These are phyloP conservation scores for Archocentrus centrarchus DNA, from an alignment of 2,113 vertebrate species.

Conservation along the genomic window DNA sequence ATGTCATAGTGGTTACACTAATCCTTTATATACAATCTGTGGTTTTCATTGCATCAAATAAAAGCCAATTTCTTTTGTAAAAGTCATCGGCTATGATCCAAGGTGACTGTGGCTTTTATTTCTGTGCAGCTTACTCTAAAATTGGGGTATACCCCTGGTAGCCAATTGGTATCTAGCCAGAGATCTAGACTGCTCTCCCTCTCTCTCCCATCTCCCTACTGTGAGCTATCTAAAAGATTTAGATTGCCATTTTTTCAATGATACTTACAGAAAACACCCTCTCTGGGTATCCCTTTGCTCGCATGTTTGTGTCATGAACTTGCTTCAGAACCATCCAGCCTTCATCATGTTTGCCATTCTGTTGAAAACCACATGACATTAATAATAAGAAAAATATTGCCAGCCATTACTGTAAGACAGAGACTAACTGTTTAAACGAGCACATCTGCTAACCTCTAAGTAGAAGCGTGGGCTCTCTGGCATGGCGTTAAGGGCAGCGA, in stretches of 20 bases:
- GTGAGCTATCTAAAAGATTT: neutral
- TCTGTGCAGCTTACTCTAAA: neutral
- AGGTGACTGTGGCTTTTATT: neutral
- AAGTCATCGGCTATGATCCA: neutral
- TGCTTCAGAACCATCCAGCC: conserved; percentile 99
- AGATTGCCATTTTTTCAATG: neutral
- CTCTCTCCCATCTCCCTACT: neutral
- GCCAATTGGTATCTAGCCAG: neutral
- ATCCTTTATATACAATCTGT: neutral
- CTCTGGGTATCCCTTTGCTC: conserved; percentile 94
- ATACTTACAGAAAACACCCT: conserved; percentile 93
- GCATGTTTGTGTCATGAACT: conserved; percentile 97
- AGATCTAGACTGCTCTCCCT: neutral
- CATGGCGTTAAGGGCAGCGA: conserved; percentile 92
- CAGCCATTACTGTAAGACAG: neutral
- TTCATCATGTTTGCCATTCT: conserved; percentile 98
- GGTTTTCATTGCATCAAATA: neutral
- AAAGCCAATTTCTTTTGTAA: neutral
- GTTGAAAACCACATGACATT: neutral
- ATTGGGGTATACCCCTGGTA: neutral
- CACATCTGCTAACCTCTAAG: conserved; percentile 86
- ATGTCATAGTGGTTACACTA: neutral
- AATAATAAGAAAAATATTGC: neutral
- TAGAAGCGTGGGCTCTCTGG: conserved; percentile 97
- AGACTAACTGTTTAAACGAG: neutral